phyloP scores from a whole-genome alignment of 2,888 invertebrate species.

The Agrypnus murinus region DNA sequence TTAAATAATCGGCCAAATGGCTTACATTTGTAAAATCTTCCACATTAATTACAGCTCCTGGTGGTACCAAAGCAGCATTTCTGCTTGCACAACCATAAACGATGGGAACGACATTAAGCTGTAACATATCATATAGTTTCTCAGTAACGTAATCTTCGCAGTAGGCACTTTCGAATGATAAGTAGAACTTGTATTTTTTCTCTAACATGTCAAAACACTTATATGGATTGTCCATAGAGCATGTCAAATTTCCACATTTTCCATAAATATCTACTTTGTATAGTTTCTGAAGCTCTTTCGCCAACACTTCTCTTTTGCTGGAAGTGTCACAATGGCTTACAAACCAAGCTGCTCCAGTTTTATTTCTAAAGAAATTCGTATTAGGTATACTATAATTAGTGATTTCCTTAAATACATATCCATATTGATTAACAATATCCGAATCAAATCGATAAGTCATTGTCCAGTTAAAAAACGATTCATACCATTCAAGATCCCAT shows the following conservation, averaged over 20 bases:
- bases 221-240: background rate
- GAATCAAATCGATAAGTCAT: no score
- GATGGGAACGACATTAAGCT: constrained; percentile 78
- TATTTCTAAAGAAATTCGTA: constrained; percentile 63
- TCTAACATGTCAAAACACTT: no score
- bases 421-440: no score
- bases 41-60: constrained; percentile 74
- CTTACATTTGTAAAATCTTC: constrained; percentile 73
- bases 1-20: constrained; percentile 72
- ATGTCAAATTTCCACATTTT: constrained; percentile 72
- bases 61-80: constrained; percentile 74
- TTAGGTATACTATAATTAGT: constrained; percentile 1
- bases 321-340: constrained; percentile 73
- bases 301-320: constrained; percentile 71
- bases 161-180: constrained; percentile 82
- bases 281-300: constrained; percentile 72
- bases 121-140: constrained; percentile 74
- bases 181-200: constrained; percentile 80
- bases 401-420: no score
- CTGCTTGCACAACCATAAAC: constrained; percentile 79
- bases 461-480: no score
- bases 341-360: constrained; percentile 75
- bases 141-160: no score
- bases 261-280: constrained; percentile 78
- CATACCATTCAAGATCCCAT: no score